A percentile compares a stretch with the other conserved stretches of the same genome.
These are phyloP conservation scores for Eilema sororculum DNA, from an alignment of 2,888 invertebrate species.

Conservation along the genomic window DNA sequence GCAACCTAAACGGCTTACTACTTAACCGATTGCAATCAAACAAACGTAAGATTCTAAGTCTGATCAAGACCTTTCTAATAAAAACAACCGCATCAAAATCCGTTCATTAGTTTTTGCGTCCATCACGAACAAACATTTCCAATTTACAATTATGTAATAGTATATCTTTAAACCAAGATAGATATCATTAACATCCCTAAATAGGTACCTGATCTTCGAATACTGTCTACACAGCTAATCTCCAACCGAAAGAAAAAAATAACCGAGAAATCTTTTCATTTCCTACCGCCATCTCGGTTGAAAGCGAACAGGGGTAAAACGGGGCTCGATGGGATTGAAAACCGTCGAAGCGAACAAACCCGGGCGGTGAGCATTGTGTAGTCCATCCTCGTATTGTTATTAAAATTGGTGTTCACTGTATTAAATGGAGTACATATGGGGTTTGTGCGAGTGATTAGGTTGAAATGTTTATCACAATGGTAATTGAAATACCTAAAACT, in stretches of 20 bases:
- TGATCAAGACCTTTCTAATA: too few species aligned
- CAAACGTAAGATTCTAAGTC: too few species aligned
- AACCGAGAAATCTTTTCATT: constrained; percentile 77
- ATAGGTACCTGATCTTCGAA: constrained; percentile 25
- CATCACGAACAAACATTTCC: too few species aligned
- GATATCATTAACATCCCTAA: constrained; percentile 33
- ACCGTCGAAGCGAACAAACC: constrained; percentile 71
- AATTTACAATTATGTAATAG: too few species aligned
- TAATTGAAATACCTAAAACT: not conserved
- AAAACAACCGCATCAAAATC: too few species aligned
- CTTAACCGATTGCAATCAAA: too few species aligned
- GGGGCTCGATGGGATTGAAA: constrained; percentile 73
- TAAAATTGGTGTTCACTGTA: constrained; percentile 59
- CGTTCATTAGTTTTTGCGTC: too few species aligned
- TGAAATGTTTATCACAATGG: not conserved
- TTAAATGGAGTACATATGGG: constrained; percentile 42
- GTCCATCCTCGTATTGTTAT: constrained; percentile 67
- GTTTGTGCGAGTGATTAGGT: constrained; percentile 40
- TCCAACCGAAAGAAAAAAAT: constrained; percentile 63
- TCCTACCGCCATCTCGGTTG: constrained; percentile 67
- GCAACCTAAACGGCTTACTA: too few species aligned
- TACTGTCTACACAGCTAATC: constrained; percentile 55
- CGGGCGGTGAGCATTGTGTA: constrained; percentile 72
- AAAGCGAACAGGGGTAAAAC: constrained; percentile 68
- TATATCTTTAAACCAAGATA: constrained; percentile 36